Evolutionary conservation across 2,797 vertebrate species (phyloP).

Genomic region (Lateolabrax maculatus): DNA sequence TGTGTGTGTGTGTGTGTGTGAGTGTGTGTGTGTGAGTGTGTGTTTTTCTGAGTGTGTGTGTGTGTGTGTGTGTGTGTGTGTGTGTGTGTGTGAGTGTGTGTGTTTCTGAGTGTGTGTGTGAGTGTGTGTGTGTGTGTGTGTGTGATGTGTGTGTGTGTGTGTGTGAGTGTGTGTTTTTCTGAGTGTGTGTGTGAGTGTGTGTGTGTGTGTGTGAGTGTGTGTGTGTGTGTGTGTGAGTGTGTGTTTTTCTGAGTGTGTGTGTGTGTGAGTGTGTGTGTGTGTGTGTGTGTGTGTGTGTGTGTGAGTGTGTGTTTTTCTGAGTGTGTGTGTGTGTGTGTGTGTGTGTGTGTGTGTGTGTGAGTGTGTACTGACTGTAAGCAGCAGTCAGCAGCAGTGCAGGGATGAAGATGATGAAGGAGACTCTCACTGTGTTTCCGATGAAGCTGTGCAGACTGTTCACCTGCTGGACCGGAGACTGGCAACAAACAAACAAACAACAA

Average conservation of each 20-base stretch:
- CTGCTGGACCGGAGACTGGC: slow-evolving; percentile 18
- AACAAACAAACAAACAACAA: slow-evolving; percentile 7
- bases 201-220: no score
- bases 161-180: background rate
- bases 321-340: slow-evolving; percentile 4
- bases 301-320: no score
- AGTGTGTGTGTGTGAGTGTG: background rate
- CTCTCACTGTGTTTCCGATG: slow-evolving; percentile 69
- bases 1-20: no score
- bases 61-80: background rate
- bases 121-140: no score
- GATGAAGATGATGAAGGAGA: slow-evolving; percentile 74
- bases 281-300: background rate
- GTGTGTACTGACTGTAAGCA: slow-evolving; percentile 68
- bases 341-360: background rate
- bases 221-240: background rate
- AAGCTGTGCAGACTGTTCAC: slow-evolving; percentile 45
- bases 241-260: background rate
- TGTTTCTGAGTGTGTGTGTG: background rate
- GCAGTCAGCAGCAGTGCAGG: slow-evolving; percentile 69
- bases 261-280: background rate
- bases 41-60: no score
- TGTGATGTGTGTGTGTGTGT: no score
- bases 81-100: background rate
- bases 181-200: background rate